Conservation (phyloP, 1,140 invertebrate genomes). For the Pemphigus obesinymphae region DNA sequence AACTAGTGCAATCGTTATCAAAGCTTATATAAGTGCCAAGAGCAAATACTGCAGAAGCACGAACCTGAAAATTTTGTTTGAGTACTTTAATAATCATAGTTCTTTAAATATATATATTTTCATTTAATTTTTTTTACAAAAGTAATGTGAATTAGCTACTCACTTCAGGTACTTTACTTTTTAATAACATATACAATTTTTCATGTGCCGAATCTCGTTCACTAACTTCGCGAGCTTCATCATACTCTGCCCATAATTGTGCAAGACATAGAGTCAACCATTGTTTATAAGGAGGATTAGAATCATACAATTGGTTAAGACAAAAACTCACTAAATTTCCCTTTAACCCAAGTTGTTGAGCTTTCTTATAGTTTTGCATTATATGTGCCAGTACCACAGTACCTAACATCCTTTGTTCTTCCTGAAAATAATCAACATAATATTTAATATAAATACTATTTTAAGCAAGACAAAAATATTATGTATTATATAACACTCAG, state of each 20-base stretch:
- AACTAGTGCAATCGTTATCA: slow-evolving; percentile 74
- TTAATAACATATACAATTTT: slow-evolving; percentile 76
- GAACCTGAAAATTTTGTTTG: slow-evolving; percentile 53
- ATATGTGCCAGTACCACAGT: slow-evolving; percentile 89
- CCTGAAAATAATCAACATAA: slow-evolving; percentile 52
- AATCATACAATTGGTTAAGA: slow-evolving; percentile 70
- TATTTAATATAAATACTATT: slow-evolving; percentile 29
- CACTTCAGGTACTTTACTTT: slow-evolving; percentile 80
- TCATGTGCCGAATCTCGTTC: slow-evolving; percentile 94
- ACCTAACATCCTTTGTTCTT: slow-evolving; percentile 80
- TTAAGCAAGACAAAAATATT: too few species aligned
- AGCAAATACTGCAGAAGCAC: slow-evolving; percentile 85
- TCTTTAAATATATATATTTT: too few species aligned
- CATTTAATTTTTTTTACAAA: background rate
- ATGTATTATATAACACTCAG: background rate
- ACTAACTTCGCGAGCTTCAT: slow-evolving; percentile 90
- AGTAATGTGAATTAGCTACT: background rate
- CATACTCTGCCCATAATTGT: slow-evolving; percentile 89
- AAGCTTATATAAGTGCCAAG: slow-evolving; percentile 88
- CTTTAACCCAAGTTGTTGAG: slow-evolving; percentile 83
- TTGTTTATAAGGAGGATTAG: slow-evolving; percentile 67
- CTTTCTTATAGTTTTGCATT: slow-evolving; percentile 79
- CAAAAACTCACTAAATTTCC: slow-evolving; percentile 84
- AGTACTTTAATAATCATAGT: too few species aligned
- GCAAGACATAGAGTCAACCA: slow-evolving; percentile 92